phyloP scores from a whole-genome alignment of 35 echinoderm and acorn worm genomes.

The Eucidaris tribuloides region DNA sequence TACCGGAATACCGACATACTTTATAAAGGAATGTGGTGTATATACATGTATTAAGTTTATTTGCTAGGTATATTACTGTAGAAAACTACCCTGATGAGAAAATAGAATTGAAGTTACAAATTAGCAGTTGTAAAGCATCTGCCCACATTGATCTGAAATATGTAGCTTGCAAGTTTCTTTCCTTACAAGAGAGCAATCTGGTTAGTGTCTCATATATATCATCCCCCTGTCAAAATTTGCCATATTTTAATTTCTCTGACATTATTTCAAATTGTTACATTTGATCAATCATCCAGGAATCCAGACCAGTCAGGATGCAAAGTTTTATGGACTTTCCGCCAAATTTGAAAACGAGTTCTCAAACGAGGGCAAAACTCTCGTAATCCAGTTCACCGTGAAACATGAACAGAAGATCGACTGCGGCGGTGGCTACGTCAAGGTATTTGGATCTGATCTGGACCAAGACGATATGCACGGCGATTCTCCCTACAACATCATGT shows the following conservation, averaged over 20 bases:
- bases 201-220: neutral
- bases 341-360: constrained; percentile 70
- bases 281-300: constrained; percentile 42
- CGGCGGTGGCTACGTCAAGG: constrained; percentile 92
- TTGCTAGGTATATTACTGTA: too few species aligned
- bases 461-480: constrained; percentile 94
- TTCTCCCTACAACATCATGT: constrained; percentile 89
- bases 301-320: constrained; percentile 89
- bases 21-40: too few species aligned
- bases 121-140: too few species aligned
- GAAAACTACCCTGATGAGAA: too few species aligned
- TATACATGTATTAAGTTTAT: too few species aligned
- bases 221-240: neutral
- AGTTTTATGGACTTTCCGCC: constrained; percentile 84
- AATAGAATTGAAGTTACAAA: too few species aligned
- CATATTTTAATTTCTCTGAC: neutral
- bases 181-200: too few species aligned
- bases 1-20: too few species aligned
- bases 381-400: constrained; percentile 91
- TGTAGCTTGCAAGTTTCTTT: too few species aligned
- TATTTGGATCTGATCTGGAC: constrained; percentile 64
- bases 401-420: constrained; percentile 98
- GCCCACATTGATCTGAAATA: too few species aligned
- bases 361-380: constrained; percentile 85
- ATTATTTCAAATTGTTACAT: neutral